Base-by-base conservation (phyloP, 2,888 invertebrate species). In the Clistopyga incitator region DNA sequence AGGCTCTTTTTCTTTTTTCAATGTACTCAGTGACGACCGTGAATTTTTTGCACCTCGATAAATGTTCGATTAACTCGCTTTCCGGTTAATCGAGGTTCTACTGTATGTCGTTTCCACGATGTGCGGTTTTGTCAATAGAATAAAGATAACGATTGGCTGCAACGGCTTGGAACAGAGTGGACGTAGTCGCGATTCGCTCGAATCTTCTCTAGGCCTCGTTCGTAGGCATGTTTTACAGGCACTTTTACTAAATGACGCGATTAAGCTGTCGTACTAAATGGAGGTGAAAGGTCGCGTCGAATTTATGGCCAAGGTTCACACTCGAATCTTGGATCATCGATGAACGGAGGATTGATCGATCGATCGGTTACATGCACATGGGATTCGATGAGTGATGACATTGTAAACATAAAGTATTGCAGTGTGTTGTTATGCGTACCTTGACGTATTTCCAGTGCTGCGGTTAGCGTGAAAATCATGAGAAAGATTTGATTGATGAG, bases 391-490 rank as follows among this genome's bases (percentile, higher is more conserved):
- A 71, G 64, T 76, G 70, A 20, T 54, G 11, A 56, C 15, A 42
- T 20, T 38, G 10, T 38, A 71, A 54, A 71, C 23, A 38, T 38
- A 20, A 38, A 59, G 38, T 61, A 61, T 47, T 20, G 34, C 64
- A 20, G 29, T 76, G 13, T 13, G 6, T 34, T 54, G 13, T 45
- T 75, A 75, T 94, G 95, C 96, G 94, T 95, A 97, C 96, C 96
- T 97, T 96, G 92, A 96, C 95, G 94, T 96, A 96, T 94, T 96
- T 96, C 96, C 96, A 97, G 94, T 97, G 96, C 96, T 97, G 95
- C 93, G 84, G 88, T 86, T 90, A 92, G 94, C 94, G 92, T 93
- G 93, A 93, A 93, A 93, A 25, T 90, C 88, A 91, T 88, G 88
- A 90, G 88, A 90, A 90, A 93, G 61, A 80, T 65, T 77, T 81